These are phyloP conservation scores for Drosophila putrida DNA, from an alignment of 2,888 invertebrate species.

Conservation along the genomic window DNA sequence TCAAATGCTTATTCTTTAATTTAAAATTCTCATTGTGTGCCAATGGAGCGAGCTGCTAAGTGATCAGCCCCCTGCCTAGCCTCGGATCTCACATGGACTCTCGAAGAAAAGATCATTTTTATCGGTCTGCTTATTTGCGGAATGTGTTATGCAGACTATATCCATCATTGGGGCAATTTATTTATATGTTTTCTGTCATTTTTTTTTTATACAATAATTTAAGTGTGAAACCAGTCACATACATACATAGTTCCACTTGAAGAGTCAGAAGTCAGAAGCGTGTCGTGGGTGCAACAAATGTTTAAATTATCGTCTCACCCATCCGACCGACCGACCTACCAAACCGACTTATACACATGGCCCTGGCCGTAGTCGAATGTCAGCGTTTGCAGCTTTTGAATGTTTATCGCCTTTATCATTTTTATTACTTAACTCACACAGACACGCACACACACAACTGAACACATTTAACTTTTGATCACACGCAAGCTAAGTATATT, in stretches of 20 bases:
- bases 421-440: conserved; percentile 59
- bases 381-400: conserved; percentile 49
- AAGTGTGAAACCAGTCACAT: conserved; percentile 43
- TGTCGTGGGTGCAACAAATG: conserved; percentile 35
- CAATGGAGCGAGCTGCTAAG: conserved; percentile 68
- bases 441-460: conserved; percentile 23
- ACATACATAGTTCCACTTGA: conserved; percentile 4
- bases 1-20: conserved; percentile 68
- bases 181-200: conserved; percentile 1
- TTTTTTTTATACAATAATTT: conserved; percentile 30
- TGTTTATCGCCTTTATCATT: conserved; percentile 75
- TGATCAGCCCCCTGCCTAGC: conserved; percentile 60
- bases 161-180: conserved; percentile 29
- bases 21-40: conserved; percentile 66
- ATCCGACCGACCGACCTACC: conserved; percentile 13
- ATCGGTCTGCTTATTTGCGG: conserved; percentile 51
- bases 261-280: conserved; percentile 28
- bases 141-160: conserved; percentile 55
- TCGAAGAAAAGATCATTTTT: conserved; percentile 45
- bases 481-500: conserved; percentile 22
- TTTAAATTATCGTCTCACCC: conserved; percentile 35
- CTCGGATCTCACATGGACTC: conserved; percentile 11
- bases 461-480: conserved; percentile 39
- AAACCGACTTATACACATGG: conserved; percentile 25
- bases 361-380: conserved; percentile 20